phyloP scores from a whole-genome alignment of 2,797 vertebrate species.

The Silurus aristotelis region DNA sequence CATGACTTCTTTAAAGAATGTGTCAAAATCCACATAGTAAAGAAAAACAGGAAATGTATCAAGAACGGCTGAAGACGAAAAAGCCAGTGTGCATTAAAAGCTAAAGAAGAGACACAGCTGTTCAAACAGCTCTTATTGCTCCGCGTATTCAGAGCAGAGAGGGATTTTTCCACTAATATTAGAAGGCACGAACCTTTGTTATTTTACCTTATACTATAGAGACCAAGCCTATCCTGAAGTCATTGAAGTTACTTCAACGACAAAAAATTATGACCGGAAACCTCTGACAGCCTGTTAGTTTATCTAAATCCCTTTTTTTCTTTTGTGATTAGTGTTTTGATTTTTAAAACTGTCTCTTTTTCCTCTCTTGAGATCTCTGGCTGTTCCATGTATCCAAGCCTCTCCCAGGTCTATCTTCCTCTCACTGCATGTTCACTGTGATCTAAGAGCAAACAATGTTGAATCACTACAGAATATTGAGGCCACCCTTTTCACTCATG shows the following conservation, averaged over 20 bases:
- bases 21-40: not conserved
- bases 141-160: constrained; percentile 13
- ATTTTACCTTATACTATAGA: constrained; percentile 30
- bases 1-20: constrained; percentile 1
- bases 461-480: constrained; percentile 26
- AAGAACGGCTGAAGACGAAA: not conserved
- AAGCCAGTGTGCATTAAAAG: constrained; percentile 30
- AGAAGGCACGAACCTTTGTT: constrained; percentile 19
- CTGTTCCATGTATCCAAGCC: not conserved
- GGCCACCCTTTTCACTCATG: not conserved
- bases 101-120: constrained; percentile 47
- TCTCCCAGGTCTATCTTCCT: not conserved
- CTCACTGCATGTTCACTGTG: not conserved
- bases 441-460: not conserved
- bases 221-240: not conserved
- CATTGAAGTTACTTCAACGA: not conserved
- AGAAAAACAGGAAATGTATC: constrained; percentile 31
- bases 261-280: not conserved
- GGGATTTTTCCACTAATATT: constrained; percentile 22
- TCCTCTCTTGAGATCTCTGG: not conserved
- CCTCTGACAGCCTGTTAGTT: not conserved
- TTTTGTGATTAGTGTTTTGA: not conserved
- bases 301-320: not conserved
- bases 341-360: not conserved
- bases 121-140: constrained; percentile 47